Percentiles rank a stretch among this genome's conserved stretches.
Evolutionary conservation across 1,140 invertebrate species (phyloP).

Genomic region (Rhopalosiphum padi): DNA sequence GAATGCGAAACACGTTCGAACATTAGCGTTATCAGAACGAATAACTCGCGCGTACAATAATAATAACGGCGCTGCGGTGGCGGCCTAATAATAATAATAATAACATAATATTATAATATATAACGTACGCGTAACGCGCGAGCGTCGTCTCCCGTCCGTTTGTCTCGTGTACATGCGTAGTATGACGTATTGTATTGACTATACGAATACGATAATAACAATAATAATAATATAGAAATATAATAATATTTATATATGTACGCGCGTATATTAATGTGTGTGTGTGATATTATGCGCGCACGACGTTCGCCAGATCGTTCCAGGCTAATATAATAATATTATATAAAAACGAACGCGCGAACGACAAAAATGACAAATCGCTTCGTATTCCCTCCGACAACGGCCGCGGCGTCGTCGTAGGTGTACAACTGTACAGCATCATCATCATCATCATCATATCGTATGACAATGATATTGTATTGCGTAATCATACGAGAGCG

Average conservation of each 20-base stretch:
- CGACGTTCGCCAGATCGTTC: background rate
- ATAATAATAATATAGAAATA: conserved; percentile 1
- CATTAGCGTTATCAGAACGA: conserved; percentile 34
- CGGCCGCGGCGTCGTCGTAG: background rate
- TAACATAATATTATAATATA: background rate
- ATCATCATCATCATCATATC: background rate
- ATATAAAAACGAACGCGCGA: background rate
- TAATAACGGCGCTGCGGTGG: background rate
- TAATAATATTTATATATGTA: background rate
- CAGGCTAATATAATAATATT: too few species aligned
- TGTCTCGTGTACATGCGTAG: background rate
- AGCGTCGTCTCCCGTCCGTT: background rate
- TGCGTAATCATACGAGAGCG: background rate
- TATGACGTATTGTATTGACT: too few species aligned
- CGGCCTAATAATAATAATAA: background rate
- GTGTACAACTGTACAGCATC: background rate
- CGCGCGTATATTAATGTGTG: background rate
- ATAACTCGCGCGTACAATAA: background rate
- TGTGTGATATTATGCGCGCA: background rate
- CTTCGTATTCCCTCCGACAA: background rate
- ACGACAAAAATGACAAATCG: background rate
- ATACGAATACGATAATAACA: too few species aligned
- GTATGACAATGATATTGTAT: background rate
- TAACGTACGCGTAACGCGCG: background rate
- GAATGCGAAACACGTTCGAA: conserved; percentile 37